Conservation (phyloP, 2,888 invertebrate genomes). For the Lasioglossum vierecki region DNA sequence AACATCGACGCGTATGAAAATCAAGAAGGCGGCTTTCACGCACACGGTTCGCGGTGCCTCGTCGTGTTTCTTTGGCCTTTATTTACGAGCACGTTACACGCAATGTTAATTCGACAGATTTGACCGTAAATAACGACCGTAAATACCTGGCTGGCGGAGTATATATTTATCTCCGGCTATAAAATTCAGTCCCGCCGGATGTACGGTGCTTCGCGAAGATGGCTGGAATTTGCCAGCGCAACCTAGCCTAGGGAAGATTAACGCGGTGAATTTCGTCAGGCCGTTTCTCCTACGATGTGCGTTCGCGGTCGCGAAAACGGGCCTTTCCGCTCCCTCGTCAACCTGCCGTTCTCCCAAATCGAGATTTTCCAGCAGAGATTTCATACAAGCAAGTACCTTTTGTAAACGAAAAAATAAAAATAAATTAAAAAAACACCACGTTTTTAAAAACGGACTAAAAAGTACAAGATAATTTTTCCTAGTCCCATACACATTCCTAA, state of each 20-base stretch:
- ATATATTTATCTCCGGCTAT: conserved; percentile 66
- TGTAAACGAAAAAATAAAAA: too few species aligned
- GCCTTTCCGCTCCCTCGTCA: background rate
- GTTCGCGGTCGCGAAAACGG: background rate
- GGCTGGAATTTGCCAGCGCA: conserved; percentile 44
- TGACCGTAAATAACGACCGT: conserved; percentile 71
- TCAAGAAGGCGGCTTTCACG: conserved; percentile 26
- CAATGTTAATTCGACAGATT: conserved; percentile 76
- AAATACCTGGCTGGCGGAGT: conserved; percentile 56
- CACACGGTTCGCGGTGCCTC: conserved; percentile 35
- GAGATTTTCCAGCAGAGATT: background rate
- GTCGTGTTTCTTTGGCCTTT: conserved; percentile 57
- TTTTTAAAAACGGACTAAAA: too few species aligned
- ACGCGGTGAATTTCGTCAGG: conserved; percentile 35
- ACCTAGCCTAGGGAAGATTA: conserved; percentile 39
- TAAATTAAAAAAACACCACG: too few species aligned
- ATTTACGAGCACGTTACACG: conserved; percentile 75
- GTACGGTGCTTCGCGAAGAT: conserved; percentile 40
- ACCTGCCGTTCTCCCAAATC: background rate
- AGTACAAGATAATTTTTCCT: too few species aligned
- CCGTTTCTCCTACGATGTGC: background rate
- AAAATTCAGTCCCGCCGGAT: conserved; percentile 62
- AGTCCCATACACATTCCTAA: too few species aligned
- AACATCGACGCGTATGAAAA: conserved; percentile 32
- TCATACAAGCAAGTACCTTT: background rate